Conservation (phyloP, 2,113 vertebrate species). For the Chunga burmeisteri region DNA sequence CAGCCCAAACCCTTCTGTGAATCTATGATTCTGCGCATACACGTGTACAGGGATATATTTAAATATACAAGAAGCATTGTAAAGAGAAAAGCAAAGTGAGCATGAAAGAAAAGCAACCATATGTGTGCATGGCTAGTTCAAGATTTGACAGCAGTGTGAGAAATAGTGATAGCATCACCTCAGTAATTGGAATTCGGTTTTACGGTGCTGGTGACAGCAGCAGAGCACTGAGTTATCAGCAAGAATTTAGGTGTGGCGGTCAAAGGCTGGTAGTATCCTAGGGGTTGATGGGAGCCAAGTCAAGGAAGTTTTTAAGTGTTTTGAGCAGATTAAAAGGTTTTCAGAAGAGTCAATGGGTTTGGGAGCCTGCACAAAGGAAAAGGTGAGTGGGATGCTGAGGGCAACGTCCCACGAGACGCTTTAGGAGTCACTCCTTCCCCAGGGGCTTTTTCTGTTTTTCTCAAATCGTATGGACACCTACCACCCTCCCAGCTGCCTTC, state of each 20-base stretch:
- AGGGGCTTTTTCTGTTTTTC: background rate
- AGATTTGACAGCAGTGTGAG: background rate
- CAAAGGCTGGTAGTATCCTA: background rate
- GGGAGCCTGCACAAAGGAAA: background rate
- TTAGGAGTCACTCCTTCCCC: background rate
- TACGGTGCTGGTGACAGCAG: background rate
- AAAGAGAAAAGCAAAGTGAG: background rate
- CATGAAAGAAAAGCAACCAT: background rate
- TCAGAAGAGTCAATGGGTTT: background rate
- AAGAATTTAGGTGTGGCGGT: background rate
- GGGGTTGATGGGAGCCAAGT: background rate
- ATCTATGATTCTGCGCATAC: background rate
- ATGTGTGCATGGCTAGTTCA: background rate
- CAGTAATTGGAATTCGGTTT: background rate
- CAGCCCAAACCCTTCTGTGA: too few species aligned
- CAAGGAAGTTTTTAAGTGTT: background rate
- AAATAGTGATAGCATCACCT: background rate
- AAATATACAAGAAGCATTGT: background rate
- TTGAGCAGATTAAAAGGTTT: background rate
- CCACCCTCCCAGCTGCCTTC: background rate
- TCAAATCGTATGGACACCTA: background rate
- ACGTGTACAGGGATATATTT: background rate
- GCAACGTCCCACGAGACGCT: background rate
- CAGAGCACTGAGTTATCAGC: background rate
- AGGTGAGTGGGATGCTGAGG: background rate